phyloP scores from a whole-genome alignment of 2,113 vertebrate species.

The Pagrus major region DNA sequence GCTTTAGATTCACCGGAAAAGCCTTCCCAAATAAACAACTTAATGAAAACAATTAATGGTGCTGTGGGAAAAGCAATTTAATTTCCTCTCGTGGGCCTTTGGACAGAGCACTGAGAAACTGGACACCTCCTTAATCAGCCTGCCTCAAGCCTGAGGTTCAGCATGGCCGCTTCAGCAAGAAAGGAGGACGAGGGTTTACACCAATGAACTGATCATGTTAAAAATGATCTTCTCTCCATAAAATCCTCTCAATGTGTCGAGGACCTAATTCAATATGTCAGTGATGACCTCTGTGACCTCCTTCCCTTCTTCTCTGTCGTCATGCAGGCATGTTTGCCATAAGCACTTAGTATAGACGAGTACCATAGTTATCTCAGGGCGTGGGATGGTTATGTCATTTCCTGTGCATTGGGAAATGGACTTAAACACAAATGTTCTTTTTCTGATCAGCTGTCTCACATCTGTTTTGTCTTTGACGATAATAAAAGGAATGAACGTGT shows the following conservation, averaged over 20 bases:
- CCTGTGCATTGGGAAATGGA: conserved; percentile 23
- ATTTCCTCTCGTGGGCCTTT: conserved; percentile 74
- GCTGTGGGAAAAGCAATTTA: conserved; percentile 82
- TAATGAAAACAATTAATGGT: conserved; percentile 77
- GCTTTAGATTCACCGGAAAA: conserved; percentile 64
- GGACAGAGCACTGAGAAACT: conserved; percentile 58
- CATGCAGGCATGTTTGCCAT: neutral
- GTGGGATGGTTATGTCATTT: conserved; percentile 36
- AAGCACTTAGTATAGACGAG: neutral
- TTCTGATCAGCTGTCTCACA: neutral
- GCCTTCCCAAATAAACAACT: conserved; percentile 79
- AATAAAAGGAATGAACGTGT: neutral
- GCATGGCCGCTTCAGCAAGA: neutral
- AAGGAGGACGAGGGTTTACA: neutral
- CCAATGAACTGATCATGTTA: neutral
- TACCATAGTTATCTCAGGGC: neutral
- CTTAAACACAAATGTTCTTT: neutral
- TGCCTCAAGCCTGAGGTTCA: conserved; percentile 27
- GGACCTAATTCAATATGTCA: neutral
- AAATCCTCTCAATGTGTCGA: neutral
- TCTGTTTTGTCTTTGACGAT: conserved; percentile 7
- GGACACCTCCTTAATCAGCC: conserved; percentile 48
- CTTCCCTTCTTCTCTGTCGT: neutral
- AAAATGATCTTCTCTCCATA: neutral
- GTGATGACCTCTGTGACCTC: neutral